Percentiles rank a stretch among this genome's conserved stretches.
These are phyloP conservation scores for Ovis canadensis DNA, from an alignment of 2,113 vertebrate genomes.

Conservation along the genomic window DNA sequence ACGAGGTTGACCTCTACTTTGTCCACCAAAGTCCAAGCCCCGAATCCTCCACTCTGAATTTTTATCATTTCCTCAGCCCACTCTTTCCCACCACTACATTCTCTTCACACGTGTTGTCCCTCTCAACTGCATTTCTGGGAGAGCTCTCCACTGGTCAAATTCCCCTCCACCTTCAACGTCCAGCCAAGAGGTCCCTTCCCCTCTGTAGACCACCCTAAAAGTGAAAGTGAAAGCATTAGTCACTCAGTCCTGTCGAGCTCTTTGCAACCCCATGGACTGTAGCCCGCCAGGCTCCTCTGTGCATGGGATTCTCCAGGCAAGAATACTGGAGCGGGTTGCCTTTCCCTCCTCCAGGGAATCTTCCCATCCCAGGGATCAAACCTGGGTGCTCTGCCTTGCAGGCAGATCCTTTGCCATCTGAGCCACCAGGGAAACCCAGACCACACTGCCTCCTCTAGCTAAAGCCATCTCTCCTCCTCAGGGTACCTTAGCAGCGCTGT, in stretches of 20 bases:
- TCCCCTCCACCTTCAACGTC: not conserved
- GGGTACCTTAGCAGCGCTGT: not conserved
- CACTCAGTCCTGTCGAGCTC: not conserved
- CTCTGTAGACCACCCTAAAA: not conserved
- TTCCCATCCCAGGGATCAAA: not conserved
- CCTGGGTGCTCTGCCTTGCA: not conserved
- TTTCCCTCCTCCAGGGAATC: not conserved
- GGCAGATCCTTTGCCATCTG: not conserved
- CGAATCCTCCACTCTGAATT: not conserved
- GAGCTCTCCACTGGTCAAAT: not conserved
- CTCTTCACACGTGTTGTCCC: not conserved
- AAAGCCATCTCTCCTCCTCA: not conserved
- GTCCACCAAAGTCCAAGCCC: not conserved
- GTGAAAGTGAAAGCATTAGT: not conserved
- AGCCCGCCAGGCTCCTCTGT: not conserved
- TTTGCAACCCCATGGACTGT: no score
- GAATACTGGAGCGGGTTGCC: not conserved
- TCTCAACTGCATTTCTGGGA: not conserved
- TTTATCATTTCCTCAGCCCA: not conserved
- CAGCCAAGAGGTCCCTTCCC: not conserved
- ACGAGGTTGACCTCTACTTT: not conserved
- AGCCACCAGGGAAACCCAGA: not conserved
- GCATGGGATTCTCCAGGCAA: not conserved
- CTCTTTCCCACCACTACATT: not conserved
- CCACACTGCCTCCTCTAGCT: not conserved